Conservation (phyloP, 2,888 invertebrate genomes). For the Chelonus formosanus region DNA sequence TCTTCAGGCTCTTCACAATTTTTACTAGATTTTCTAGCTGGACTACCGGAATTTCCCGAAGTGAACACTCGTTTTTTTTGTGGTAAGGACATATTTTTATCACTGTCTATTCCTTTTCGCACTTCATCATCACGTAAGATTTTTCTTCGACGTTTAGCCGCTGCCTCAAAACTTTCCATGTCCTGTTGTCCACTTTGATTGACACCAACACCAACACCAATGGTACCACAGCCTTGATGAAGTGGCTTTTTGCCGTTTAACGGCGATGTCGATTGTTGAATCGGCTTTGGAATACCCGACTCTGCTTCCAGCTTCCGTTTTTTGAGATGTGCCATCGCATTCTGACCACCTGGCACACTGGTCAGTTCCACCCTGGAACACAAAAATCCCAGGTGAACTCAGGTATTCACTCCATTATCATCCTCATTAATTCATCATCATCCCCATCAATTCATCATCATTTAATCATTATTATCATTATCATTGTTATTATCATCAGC, state of each 20-base stretch:
- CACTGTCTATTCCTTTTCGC: slow-evolving; percentile 54
- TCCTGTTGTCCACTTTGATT: slow-evolving; percentile 63
- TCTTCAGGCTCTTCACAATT: slow-evolving; percentile 69
- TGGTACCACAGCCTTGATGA: slow-evolving; percentile 55
- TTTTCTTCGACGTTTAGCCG: slow-evolving; percentile 67
- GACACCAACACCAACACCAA: slow-evolving; percentile 32
- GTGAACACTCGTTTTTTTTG: slow-evolving; percentile 70
- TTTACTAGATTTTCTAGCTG: slow-evolving; percentile 62
- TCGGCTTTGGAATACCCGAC: slow-evolving; percentile 55
- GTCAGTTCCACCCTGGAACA: slow-evolving; percentile 66
- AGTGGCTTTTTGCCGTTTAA: slow-evolving; percentile 31
- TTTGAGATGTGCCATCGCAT: slow-evolving; percentile 74
- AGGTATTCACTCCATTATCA: slow-evolving; percentile 46
- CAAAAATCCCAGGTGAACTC: slow-evolving; percentile 60
- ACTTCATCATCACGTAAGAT: slow-evolving; percentile 61
- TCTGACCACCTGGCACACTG: slow-evolving; percentile 68
- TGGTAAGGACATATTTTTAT: slow-evolving; percentile 66
- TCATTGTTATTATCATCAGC: slow-evolving; percentile 18
- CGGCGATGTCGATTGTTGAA: slow-evolving; percentile 46
- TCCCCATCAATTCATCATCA: slow-evolving; percentile 27
- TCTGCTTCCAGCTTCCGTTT: slow-evolving; percentile 76
- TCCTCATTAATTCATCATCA: slow-evolving; percentile 35
- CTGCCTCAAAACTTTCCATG: slow-evolving; percentile 67
- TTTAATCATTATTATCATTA: slow-evolving; percentile 35
- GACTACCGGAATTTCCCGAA: slow-evolving; percentile 65